Conservation (phyloP, 2,113 vertebrate genomes). For the Antigone vipio region DNA sequence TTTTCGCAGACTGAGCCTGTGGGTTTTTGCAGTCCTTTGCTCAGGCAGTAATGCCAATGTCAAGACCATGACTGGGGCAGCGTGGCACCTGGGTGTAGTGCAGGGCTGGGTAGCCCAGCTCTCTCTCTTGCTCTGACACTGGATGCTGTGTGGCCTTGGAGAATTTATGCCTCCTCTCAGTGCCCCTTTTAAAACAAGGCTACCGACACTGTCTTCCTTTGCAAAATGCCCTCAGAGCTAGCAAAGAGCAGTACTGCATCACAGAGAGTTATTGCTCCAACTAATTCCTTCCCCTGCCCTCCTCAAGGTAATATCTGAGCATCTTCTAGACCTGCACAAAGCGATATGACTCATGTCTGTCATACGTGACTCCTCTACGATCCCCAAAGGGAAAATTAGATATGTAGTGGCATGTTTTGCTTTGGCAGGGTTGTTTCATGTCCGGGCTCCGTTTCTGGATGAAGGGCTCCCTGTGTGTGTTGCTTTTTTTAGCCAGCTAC, state of each 20-base stretch:
- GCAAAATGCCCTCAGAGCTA: not conserved
- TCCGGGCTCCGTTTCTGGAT: not conserved
- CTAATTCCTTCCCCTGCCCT: not conserved
- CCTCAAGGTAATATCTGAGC: not conserved
- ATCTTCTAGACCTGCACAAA: not conserved
- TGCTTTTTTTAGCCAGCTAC: not conserved
- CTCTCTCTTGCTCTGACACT: not conserved
- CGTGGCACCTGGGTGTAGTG: accelerated
- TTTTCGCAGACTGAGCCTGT: not conserved
- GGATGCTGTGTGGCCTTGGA: not conserved
- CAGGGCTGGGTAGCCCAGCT: not conserved
- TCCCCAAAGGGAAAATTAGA: not conserved
- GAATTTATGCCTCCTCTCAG: not conserved
- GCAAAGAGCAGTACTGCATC: not conserved
- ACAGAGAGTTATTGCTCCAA: not conserved
- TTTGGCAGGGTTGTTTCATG: not conserved
- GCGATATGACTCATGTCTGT: not conserved
- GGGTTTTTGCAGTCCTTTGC: not conserved
- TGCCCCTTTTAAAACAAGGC: not conserved
- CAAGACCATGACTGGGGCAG: not conserved
- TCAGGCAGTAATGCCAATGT: not conserved
- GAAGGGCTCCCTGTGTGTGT: not conserved
- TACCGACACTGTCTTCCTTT: not conserved
- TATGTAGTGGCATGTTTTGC: not conserved
- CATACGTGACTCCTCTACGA: accelerated